phyloP scores from a whole-genome alignment of 2,797 vertebrate species.

The Siniperca obscura region DNA sequence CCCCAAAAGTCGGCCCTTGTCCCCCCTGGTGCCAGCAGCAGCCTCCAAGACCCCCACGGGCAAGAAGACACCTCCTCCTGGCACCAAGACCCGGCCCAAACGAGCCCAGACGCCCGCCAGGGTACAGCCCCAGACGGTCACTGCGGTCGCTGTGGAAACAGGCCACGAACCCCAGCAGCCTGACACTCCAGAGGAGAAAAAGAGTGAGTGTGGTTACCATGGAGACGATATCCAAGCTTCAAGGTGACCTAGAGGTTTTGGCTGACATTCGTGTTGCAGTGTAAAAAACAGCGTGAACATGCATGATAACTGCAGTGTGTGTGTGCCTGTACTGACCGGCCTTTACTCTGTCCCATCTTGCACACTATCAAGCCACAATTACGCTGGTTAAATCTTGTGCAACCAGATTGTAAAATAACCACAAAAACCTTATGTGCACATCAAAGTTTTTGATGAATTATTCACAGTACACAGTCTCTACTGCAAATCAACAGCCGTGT shows the following conservation, averaged over 20 bases:
- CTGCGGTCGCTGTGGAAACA: constrained; percentile 78
- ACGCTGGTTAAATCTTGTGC: background rate
- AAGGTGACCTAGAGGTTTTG: constrained; percentile 57
- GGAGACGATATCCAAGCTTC: constrained; percentile 27
- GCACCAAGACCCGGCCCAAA: constrained; percentile 86
- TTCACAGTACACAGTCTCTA: background rate
- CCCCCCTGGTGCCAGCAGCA: constrained; percentile 79
- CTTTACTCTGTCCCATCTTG: background rate
- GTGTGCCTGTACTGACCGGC: too few relatives aligned
- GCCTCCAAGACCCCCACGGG: constrained; percentile 74
- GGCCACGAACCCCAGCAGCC: constrained; percentile 57
- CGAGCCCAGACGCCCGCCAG: constrained; percentile 84
- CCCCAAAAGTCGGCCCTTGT: constrained; percentile 87
- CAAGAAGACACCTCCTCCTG: constrained; percentile 82
- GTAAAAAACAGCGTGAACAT: background rate
- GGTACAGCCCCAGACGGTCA: constrained; percentile 76
- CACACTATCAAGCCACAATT: too few relatives aligned
- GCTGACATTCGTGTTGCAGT: constrained; percentile 17
- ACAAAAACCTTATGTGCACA: background rate
- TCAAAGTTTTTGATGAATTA: background rate
- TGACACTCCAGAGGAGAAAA: constrained; percentile 75
- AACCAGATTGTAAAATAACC: background rate
- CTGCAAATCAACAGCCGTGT: background rate
- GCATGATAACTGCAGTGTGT: background rate
- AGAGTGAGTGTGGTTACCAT: constrained; percentile 73